Evolutionary conservation across 2,888 invertebrate genomes (phyloP).

Genomic region (Agonopterix arenella): DNA sequence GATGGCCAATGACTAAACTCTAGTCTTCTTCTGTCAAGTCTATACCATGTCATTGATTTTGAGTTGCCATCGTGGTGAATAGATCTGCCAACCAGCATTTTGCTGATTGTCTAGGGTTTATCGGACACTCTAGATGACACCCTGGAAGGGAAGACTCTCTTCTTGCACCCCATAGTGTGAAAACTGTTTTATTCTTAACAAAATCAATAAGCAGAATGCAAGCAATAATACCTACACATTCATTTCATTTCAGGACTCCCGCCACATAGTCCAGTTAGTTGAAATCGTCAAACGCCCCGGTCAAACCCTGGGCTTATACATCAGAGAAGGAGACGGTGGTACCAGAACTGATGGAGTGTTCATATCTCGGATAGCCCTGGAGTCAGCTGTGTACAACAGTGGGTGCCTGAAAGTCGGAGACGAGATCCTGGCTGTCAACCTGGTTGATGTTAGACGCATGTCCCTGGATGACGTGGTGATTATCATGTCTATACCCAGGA

Average conservation of each 20-base stretch:
- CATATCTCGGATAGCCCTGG: constrained; percentile 93
- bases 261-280: constrained; percentile 91
- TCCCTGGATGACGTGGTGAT: constrained; percentile 99
- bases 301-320: constrained; percentile 98
- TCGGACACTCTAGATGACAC: no score
- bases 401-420: constrained; percentile 98
- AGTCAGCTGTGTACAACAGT: constrained; percentile 97
- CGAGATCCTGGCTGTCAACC: constrained; percentile 98
- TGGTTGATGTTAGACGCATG: constrained; percentile 98
- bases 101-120: no score
- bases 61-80: no score
- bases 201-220: no score
- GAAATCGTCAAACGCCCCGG: constrained; percentile 99
- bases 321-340: constrained; percentile 99
- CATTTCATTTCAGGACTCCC: constrained; percentile 76
- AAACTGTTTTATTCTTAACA: no score
- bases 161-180: no score
- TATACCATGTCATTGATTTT: no score
- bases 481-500: constrained; percentile 98
- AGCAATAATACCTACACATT: neutral
- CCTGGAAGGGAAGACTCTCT: no score
- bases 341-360: constrained; percentile 97
- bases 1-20: no score
- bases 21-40: no score
- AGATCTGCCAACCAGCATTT: no score